Conservation (phyloP, 2,797 vertebrate species). For the Coranthus polyacanthus region DNA sequence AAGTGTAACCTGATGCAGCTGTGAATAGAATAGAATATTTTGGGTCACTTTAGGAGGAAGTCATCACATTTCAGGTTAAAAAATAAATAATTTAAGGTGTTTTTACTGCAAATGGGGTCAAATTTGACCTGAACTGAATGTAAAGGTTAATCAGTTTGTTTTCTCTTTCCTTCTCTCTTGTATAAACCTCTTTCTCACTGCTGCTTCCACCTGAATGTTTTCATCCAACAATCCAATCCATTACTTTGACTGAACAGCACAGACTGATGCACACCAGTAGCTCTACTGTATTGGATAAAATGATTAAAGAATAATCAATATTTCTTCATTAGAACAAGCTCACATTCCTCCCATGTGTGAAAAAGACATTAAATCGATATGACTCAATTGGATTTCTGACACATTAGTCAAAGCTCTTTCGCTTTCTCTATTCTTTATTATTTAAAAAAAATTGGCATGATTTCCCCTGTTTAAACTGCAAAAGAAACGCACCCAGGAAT, state of each 20-base stretch:
- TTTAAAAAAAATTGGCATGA: background rate
- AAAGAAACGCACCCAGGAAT: too few relatives aligned
- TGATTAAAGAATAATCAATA: constrained; percentile 50
- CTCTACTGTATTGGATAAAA: constrained; percentile 5
- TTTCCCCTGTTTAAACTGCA: background rate
- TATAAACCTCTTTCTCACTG: too few relatives aligned
- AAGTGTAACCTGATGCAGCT: too few relatives aligned
- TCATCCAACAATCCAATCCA: background rate
- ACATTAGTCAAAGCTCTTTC: background rate
- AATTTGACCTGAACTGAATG: too few relatives aligned
- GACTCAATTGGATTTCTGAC: background rate
- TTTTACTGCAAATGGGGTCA: too few relatives aligned
- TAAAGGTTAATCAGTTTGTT: too few relatives aligned
- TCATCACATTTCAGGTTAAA: too few relatives aligned
- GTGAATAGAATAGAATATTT: too few relatives aligned
- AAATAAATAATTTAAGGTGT: too few relatives aligned
- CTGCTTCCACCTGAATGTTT: constrained; percentile 1
- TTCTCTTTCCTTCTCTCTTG: too few relatives aligned
- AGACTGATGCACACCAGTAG: constrained; percentile 10
- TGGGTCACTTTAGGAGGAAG: too few relatives aligned
- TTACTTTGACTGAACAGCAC: constrained; percentile 8
- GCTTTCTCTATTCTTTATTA: background rate
- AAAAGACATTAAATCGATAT: constrained; percentile 21
- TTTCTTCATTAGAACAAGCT: too few relatives aligned
- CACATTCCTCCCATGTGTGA: background rate